Base-by-base conservation (phyloP, 2,797 vertebrate species). In the Xenopus petersii region DNA sequence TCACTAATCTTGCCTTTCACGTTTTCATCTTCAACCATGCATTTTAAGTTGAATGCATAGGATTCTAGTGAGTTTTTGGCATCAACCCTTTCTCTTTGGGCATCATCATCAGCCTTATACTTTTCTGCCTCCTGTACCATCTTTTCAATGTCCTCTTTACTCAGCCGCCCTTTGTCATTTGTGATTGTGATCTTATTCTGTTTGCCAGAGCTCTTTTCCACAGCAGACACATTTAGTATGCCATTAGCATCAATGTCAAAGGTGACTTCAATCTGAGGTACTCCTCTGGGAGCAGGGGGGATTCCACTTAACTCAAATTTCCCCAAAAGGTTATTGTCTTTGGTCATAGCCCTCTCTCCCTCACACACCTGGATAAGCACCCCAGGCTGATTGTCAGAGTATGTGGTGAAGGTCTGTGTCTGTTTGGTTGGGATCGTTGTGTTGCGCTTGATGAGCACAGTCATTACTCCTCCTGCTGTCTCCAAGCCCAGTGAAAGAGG, bases 291-390 rank as follows among this genome's bases (percentile, higher is more conserved):
- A 0, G 91, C 89, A 1, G 88, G 89, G 5, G 84, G 87, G 54
- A 93, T 91, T 5, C 90, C 89, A 0, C 79, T 79, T 67, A 93
- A 88, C 10, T 91, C 87, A 83, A 92, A 90, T 66, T 86, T 86
- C 2, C 92, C 91, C 7, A 93, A 82, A 7, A 92, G 87, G 66
- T 90, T 91, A 82, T 92, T 91, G 82, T 91, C 89, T 69, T 90
- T 92, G 67, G 88, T 93, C 90, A 92, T 89, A 61, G 88, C 86
- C 71, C 92, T 84, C 81, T 94, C 91, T 0, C 92, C 91, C 75
- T 94, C 90, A 13, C 80, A 92, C 42, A 91, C 89, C 80, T 92
- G 88, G 75, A 92, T 87, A 42, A 92, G 81, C 17, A 92, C 88
- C 1, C 89, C 88, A 21, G 88, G 85, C 79, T 93, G 91, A 81